phyloP scores from a whole-genome alignment of 2,888 invertebrate genomes.

The Encarsia formosa region DNA sequence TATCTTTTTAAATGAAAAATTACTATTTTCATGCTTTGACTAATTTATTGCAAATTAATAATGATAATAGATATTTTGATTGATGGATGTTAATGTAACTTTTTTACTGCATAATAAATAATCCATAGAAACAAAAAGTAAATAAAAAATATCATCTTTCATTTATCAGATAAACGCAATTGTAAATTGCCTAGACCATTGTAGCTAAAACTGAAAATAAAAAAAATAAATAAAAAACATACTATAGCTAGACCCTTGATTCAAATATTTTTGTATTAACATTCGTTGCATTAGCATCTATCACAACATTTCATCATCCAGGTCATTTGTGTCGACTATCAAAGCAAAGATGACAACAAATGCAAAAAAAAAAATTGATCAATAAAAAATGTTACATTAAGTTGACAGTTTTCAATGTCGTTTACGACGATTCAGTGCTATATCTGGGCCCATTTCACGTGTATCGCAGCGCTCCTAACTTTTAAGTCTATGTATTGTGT shows the following conservation, averaged over 20 bases:
- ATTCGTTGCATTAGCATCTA: constrained; percentile 15
- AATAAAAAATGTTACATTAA: constrained; percentile 22
- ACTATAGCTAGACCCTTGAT: neutral
- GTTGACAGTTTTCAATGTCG: constrained; percentile 25
- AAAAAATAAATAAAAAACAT: neutral
- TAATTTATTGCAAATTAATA: constrained; percentile 11
- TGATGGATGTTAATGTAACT: constrained; percentile 18
- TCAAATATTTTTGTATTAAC: constrained; percentile 21
- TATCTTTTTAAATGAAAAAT: constrained; percentile 19
- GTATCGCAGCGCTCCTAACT: constrained; percentile 40
- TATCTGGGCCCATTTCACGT: constrained; percentile 38
- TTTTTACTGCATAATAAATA: neutral
- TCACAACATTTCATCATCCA: constrained; percentile 15
- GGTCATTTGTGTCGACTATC: constrained; percentile 22
- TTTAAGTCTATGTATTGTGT: constrained; percentile 50
- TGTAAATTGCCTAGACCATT: constrained; percentile 10
- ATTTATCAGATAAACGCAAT: constrained; percentile 1
- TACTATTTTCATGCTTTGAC: constrained; percentile 26
- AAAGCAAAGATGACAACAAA: constrained; percentile 23
- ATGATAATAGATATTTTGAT: constrained; percentile 1
- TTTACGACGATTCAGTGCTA: constrained; percentile 36
- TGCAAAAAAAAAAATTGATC: neutral
- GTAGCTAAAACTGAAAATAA: constrained; percentile 5
- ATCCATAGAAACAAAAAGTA: neutral
- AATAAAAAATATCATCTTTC: neutral